Evolutionary conservation across 2,797 vertebrate species (phyloP).

Genomic region (Syngnathus rostellatus): DNA sequence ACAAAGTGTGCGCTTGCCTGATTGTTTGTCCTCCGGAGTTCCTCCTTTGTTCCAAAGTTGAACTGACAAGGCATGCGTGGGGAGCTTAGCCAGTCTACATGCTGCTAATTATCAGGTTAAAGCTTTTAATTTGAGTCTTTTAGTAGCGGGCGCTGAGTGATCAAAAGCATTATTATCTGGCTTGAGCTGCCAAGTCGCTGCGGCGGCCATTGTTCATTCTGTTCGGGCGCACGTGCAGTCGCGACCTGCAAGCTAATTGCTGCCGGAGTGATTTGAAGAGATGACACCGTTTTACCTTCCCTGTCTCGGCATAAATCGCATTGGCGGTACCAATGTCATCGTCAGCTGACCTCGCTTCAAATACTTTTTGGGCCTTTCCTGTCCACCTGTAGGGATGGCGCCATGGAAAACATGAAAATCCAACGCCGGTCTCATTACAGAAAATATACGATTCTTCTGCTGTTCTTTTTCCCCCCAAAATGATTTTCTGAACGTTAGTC

Average conservation of each 20-base stretch:
- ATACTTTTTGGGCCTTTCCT: no score
- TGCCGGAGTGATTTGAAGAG: neutral
- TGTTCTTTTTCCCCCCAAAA: neutral
- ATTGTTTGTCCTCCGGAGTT: slow-evolving; percentile 4
- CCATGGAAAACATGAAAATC: neutral
- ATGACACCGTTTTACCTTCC: neutral
- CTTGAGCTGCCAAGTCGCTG: neutral
- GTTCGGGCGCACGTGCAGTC: neutral
- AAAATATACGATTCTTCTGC: neutral
- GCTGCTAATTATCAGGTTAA: slow-evolving; percentile 6
- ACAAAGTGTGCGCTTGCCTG: slow-evolving; percentile 21
- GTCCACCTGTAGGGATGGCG: neutral
- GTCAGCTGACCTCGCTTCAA: neutral
- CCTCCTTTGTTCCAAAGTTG: slow-evolving; percentile 6
- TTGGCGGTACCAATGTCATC: neutral
- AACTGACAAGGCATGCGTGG: slow-evolving; percentile 1
- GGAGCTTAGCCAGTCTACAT: slow-evolving; percentile 3
- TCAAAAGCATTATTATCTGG: slow-evolving; percentile 8
- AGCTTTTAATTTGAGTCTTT: slow-evolving; percentile 7
- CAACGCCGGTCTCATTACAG: neutral
- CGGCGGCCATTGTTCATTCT: neutral
- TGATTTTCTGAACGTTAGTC: neutral
- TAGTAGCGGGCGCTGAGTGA: neutral
- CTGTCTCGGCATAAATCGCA: neutral
- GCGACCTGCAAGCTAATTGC: neutral